These are phyloP conservation scores for Nemotelus pantherinus DNA, from an alignment of 2,888 invertebrate species.

Conservation along the genomic window DNA sequence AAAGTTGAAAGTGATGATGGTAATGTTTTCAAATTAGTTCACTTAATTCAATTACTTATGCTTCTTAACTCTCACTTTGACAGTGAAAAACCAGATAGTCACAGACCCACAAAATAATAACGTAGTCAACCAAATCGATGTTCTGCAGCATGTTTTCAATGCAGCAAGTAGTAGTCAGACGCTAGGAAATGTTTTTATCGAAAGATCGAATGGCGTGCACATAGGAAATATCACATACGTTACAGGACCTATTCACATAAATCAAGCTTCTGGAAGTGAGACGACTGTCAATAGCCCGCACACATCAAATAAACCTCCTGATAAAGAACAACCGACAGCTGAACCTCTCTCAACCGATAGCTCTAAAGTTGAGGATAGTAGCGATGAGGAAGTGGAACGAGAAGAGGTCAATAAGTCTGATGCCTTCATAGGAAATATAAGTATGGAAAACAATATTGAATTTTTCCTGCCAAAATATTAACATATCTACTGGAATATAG, in stretches of 20 bases:
- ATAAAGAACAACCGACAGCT: background rate
- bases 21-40: background rate
- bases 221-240: slow-evolving; percentile 67
- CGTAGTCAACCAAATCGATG: slow-evolving; percentile 54
- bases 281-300: background rate
- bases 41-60: background rate
- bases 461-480: background rate
- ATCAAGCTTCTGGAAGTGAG: slow-evolving; percentile 43
- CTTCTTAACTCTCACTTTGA: background rate
- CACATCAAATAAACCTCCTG: background rate
- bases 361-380: background rate
- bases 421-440: slow-evolving; percentile 57
- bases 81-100: slow-evolving; percentile 28
- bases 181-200: slow-evolving; percentile 62
- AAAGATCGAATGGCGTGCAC: slow-evolving; percentile 65
- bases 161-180: slow-evolving; percentile 60
- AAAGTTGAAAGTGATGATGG: slow-evolving; percentile 14
- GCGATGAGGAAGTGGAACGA: slow-evolving; percentile 49
- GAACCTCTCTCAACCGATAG: background rate
- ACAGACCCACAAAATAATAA: slow-evolving; percentile 1
- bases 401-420: slow-evolving; percentile 56
- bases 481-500: slow-evolving; percentile 49
- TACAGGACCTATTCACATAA: slow-evolving; percentile 65
- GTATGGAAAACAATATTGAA: slow-evolving; percentile 50
- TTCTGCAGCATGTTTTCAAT: slow-evolving; percentile 58